phyloP scores from a whole-genome alignment of 2,797 vertebrate species.

The Gila robusta region DNA sequence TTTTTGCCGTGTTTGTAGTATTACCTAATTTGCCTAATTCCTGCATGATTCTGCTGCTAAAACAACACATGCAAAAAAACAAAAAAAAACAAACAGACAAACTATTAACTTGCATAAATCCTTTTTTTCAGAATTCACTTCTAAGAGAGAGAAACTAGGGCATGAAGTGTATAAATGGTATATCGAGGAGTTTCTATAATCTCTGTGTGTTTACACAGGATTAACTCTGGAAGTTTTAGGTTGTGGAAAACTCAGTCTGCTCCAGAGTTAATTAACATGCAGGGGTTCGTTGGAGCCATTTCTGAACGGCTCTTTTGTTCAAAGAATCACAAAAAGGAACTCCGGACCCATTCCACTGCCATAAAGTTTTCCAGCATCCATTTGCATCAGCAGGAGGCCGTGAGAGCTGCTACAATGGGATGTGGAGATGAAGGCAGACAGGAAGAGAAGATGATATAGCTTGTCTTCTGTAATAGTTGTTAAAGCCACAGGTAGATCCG shows the following conservation, averaged over 20 bases:
- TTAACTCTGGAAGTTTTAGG: slow-evolving; percentile 32
- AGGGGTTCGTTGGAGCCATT: slow-evolving; percentile 9
- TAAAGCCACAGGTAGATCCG: neutral
- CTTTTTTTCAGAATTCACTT: neutral
- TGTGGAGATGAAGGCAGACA: neutral
- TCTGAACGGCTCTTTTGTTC: slow-evolving; percentile 47
- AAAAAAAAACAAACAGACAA: too few species aligned
- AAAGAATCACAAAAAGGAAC: slow-evolving; percentile 39
- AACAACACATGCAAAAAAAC: neutral
- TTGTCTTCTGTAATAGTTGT: neutral
- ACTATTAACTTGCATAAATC: neutral
- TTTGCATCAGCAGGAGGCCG: slow-evolving; percentile 17
- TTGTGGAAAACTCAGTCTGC: slow-evolving; percentile 39
- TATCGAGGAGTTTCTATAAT: neutral
- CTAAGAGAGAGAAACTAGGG: slow-evolving; percentile 7
- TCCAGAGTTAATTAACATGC: slow-evolving; percentile 44
- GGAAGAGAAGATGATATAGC: neutral
- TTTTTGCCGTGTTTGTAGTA: neutral
- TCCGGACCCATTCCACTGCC: neutral
- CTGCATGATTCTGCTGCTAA: neutral
- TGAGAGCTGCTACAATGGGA: neutral
- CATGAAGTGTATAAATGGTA: slow-evolving; percentile 15
- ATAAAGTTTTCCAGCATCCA: slow-evolving; percentile 20
- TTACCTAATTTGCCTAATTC: neutral
- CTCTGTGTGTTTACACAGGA: slow-evolving; percentile 40